Evolutionary conservation across 2,888 invertebrate genomes (phyloP), one percentile per base, ranked within the genome.

Genomic region (Minunthozetes semirufus): DNA sequence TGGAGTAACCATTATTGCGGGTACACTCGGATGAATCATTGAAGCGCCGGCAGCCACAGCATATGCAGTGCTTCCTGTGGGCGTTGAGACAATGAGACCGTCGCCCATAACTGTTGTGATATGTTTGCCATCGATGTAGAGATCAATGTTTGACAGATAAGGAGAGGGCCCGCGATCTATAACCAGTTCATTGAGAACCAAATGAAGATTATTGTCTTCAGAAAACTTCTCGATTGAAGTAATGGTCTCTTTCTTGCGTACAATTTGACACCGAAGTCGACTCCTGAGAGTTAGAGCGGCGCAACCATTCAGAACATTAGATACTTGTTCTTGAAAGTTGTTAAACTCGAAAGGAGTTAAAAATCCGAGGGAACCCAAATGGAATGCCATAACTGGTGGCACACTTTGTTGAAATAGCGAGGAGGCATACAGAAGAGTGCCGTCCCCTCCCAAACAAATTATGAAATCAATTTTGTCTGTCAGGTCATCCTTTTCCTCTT

Each of bases 361-460:
- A 83, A 97, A 97, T 2, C 97, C 97, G 73, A 97, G 85, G 3
- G 96, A 96, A 50, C 97, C 97, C 81, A 97, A 87, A 84, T 97
- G 94, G 85, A 97, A 97, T 76, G 97, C 95, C 94, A 97, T 95
- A 66, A 97, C 93, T 0, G 97, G 97, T 59, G 97, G 97, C 73
- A 96, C 95, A 8, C 94, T 94, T 87, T 93, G 91, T 89, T 97
- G 92, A 82, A 97, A 97, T 66, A 97, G 85, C 63, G 95, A 89
- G 81, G 95, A 94, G 73, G 96, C 97, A 82, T 97, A 95, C 15
- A 97, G 85, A 22, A 97, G 85, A 0, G 97, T 97, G n/a, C 97
- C 97, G 83, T 97, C 97, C 15, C 97, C 97, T 0, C 97, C 97
- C 66, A 97, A 86, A 81, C 96, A 96, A 76, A 97, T 90, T 80